Percentiles rank a stretch among this genome's conserved stretches.
These are phyloP conservation scores for Acanthurus lineatus DNA, from an alignment of 2,797 vertebrate genomes.

Conservation along the genomic window DNA sequence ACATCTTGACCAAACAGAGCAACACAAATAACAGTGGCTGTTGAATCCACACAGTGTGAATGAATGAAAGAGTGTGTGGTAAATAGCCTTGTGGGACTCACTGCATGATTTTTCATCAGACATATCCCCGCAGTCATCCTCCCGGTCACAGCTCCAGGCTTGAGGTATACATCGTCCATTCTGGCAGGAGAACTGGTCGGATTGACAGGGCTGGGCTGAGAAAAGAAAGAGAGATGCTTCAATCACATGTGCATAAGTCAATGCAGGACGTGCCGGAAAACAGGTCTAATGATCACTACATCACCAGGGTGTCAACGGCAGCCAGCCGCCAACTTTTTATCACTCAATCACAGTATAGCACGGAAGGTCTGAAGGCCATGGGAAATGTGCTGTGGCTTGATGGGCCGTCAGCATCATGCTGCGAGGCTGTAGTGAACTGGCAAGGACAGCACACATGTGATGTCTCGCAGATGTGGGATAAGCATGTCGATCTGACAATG, in stretches of 20 bases:
- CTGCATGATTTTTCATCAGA: slow-evolving; percentile 95
- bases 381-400: slow-evolving; percentile 49
- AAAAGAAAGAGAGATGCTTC: slow-evolving; percentile 43
- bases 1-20: slow-evolving; percentile 19
- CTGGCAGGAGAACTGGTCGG: slow-evolving; percentile 93
- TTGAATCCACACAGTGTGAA: neutral
- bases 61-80: slow-evolving; percentile 24
- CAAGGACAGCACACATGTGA: slow-evolving; percentile 33
- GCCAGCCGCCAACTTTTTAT: slow-evolving; percentile 50
- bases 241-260: slow-evolving; percentile 67
- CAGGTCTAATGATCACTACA: slow-evolving; percentile 67
- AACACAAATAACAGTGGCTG: slow-evolving; percentile 5
- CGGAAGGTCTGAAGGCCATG: slow-evolving; percentile 25
- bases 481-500: slow-evolving; percentile 71
- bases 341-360: slow-evolving; percentile 53
- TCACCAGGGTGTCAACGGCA: slow-evolving; percentile 62
- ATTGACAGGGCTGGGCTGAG: slow-evolving; percentile 92
- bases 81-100: slow-evolving; percentile 77
- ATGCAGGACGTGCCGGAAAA: slow-evolving; percentile 41
- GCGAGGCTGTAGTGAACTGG: slow-evolving; percentile 1
- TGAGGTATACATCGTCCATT: slow-evolving; percentile 95
- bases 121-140: slow-evolving; percentile 95
- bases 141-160: slow-evolving; percentile 95
- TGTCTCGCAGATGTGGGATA: slow-evolving; percentile 59
- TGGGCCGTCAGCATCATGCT: slow-evolving; percentile 44